Evolutionary conservation across 2,113 vertebrate species (phyloP).

Genomic region (Apus apus): DNA sequence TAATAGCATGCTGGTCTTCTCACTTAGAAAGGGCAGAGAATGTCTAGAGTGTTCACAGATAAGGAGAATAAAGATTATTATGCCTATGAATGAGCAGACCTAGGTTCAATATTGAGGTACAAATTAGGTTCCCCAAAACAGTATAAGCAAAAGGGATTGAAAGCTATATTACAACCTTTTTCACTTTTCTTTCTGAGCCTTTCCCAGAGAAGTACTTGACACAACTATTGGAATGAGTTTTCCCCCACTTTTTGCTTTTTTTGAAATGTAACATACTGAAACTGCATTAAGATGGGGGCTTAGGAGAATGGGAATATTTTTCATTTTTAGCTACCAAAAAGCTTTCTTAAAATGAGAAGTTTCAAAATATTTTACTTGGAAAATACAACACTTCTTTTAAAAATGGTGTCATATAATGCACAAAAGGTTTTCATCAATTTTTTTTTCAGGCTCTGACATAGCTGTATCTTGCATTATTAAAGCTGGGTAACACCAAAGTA

Average conservation of each 20-base stretch:
- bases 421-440: background rate
- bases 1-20: background rate
- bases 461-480: background rate
- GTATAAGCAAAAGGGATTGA: background rate
- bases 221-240: background rate
- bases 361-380: conserved; percentile 20
- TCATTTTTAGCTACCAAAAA: background rate
- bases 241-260: background rate
- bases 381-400: background rate
- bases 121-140: background rate
- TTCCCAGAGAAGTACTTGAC: background rate
- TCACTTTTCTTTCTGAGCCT: background rate
- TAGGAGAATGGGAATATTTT: background rate
- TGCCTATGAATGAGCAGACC: background rate
- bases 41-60: background rate
- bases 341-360: background rate
- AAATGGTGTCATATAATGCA: background rate
- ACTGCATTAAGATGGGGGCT: background rate
- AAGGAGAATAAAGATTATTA: background rate
- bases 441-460: background rate
- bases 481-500: background rate
- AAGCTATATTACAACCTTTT: background rate
- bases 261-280: background rate
- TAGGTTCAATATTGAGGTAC: background rate
- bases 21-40: background rate